These are phyloP conservation scores for Labeo calbasu DNA, from an alignment of 2,797 vertebrate species.

Conservation along the genomic window DNA sequence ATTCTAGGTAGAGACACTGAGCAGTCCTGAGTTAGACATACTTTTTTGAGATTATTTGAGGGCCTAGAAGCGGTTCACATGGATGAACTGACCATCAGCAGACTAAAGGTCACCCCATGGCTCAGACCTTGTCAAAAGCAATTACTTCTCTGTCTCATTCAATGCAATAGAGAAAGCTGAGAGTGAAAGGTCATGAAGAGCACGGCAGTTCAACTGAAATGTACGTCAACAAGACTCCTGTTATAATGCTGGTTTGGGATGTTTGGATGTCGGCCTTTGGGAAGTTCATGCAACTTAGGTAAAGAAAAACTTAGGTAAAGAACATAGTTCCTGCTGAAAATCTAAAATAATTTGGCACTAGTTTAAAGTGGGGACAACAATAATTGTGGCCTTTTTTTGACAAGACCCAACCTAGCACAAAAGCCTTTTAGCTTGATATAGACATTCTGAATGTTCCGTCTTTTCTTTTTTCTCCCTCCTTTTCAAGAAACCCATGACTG, in stretches of 20 bases:
- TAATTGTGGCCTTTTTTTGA: neutral
- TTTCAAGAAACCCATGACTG: slow-evolving; percentile 58
- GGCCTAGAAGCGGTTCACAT: slow-evolving; percentile 3
- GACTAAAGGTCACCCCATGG: slow-evolving; percentile 23
- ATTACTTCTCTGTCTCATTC: slow-evolving; percentile 29
- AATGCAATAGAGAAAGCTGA: slow-evolving; percentile 13
- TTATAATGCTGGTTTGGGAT: neutral
- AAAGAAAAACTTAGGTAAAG: no score
- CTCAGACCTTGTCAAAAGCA: slow-evolving; percentile 50
- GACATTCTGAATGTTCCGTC: neutral
- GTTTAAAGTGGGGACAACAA: neutral
- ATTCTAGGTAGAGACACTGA: slow-evolving; percentile 13
- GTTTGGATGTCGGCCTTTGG: neutral
- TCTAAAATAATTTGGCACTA: neutral
- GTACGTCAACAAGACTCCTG: neutral
- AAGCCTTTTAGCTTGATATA: neutral
- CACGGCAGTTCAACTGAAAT: slow-evolving; percentile 4
- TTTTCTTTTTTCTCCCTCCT: neutral
- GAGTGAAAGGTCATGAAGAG: slow-evolving; percentile 17
- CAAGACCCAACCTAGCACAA: neutral
- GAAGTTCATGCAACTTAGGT: neutral
- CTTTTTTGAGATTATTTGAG: neutral
- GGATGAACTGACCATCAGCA: neutral
- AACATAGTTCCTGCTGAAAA: neutral
- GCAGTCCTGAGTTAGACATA: slow-evolving; percentile 9